Evolutionary conservation across 2,113 vertebrate species (phyloP).

Genomic region (Pseudonaja textilis): DNA sequence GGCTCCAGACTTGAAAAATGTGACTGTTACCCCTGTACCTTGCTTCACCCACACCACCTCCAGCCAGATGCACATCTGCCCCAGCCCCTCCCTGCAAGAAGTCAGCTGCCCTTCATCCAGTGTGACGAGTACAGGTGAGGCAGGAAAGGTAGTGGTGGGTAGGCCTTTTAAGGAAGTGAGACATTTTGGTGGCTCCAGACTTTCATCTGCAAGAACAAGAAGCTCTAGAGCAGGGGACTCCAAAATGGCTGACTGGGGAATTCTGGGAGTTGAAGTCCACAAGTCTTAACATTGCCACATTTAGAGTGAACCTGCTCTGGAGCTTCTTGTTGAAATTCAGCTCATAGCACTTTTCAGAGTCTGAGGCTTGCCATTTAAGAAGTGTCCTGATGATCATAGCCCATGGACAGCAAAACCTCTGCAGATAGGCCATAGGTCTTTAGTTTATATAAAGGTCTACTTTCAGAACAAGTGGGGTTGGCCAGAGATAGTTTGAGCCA

Average conservation of each 20-base stretch:
- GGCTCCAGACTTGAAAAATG: background rate
- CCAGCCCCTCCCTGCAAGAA: constrained; percentile 28
- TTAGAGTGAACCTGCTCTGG: background rate
- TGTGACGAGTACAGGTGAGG: constrained; percentile 48
- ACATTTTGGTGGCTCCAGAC: background rate
- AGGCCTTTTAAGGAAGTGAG: background rate
- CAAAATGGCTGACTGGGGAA: background rate
- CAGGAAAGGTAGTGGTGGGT: background rate
- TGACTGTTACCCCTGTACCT: background rate
- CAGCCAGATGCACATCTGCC: constrained; percentile 21
- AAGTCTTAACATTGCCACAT: background rate
- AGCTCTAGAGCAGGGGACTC: background rate
- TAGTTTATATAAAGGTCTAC: background rate
- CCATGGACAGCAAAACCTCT: background rate
- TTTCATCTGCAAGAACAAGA: background rate
- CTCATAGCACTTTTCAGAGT: background rate
- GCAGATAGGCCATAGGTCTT: background rate
- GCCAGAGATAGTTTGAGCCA: background rate
- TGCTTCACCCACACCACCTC: background rate
- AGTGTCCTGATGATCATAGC: background rate
- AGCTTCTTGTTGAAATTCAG: background rate
- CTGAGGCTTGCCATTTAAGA: background rate
- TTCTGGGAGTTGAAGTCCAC: background rate
- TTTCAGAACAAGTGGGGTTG: background rate
- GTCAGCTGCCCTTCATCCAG: background rate